phyloP scores from a whole-genome alignment of 2,113 vertebrate genomes.

The Gnathonemus longibarbis region DNA sequence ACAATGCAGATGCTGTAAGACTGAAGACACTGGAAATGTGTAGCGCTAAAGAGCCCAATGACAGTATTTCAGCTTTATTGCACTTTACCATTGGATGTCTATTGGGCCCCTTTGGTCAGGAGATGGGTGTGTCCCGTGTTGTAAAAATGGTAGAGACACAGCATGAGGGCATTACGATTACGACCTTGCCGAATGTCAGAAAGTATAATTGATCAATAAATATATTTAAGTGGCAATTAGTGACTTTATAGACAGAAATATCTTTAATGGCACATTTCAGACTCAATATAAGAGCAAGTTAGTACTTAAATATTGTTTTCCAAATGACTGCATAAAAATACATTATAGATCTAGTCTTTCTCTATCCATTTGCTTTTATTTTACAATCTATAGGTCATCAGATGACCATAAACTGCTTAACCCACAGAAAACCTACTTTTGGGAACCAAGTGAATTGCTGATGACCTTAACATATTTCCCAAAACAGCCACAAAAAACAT shows the following conservation, averaged over 20 bases:
- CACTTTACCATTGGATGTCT: slow-evolving; percentile 59
- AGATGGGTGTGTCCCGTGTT: slow-evolving; percentile 44
- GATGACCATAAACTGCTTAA: slow-evolving; percentile 26
- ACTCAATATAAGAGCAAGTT: slow-evolving; percentile 49
- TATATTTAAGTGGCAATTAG: slow-evolving; percentile 58
- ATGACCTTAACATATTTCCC: neutral
- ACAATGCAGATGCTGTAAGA: neutral
- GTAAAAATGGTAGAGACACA: slow-evolving; percentile 52
- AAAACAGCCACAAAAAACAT: neutral
- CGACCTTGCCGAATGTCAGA: slow-evolving; percentile 63
- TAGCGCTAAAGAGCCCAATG: slow-evolving; percentile 47
- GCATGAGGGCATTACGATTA: slow-evolving; percentile 53
- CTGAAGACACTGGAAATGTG: slow-evolving; percentile 26
- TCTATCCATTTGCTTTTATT: slow-evolving; percentile 30
- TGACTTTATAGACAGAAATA: slow-evolving; percentile 61
- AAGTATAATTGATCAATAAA: slow-evolving; percentile 67
- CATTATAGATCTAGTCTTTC: slow-evolving; percentile 14
- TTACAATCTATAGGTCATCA: slow-evolving; percentile 24
- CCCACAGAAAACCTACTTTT: slow-evolving; percentile 3
- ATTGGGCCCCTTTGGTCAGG: slow-evolving; percentile 42
- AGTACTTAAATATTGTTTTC: slow-evolving; percentile 61
- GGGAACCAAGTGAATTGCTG: neutral
- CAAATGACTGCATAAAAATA: slow-evolving; percentile 54
- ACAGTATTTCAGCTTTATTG: slow-evolving; percentile 59
- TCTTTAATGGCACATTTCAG: slow-evolving; percentile 61